Evolutionary conservation across 2,113 vertebrate genomes (phyloP).

Genomic region (Chroicocephalus ridibundus): DNA sequence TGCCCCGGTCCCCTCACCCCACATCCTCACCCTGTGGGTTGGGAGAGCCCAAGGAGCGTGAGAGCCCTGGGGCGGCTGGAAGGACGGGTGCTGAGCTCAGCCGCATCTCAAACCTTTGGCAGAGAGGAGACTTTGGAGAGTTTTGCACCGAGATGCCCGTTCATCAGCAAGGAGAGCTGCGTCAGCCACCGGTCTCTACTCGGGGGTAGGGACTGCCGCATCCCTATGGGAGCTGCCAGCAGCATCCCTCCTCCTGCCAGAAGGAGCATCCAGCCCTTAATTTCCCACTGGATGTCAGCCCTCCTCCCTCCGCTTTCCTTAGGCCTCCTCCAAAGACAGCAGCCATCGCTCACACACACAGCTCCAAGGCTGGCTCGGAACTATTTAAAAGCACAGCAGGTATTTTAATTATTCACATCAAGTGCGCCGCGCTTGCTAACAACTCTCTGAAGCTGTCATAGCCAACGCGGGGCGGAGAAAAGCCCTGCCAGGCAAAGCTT

Average conservation of each 20-base stretch:
- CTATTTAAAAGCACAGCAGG: constrained; percentile 61
- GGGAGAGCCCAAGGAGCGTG: background rate
- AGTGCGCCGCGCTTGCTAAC: background rate
- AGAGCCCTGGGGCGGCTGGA: background rate
- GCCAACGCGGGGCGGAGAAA: background rate
- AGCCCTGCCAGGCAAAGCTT: background rate
- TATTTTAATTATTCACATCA: constrained; percentile 63
- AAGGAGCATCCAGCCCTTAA: background rate
- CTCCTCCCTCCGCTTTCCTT: background rate
- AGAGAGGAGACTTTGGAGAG: background rate
- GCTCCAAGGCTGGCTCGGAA: constrained; percentile 40
- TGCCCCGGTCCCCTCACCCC: background rate
- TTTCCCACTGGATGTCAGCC: background rate
- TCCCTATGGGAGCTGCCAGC: background rate
- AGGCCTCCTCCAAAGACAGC: constrained; percentile 9
- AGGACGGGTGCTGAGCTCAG: background rate
- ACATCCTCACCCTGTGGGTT: fast-evolving
- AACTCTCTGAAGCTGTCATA: background rate
- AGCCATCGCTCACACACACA: background rate
- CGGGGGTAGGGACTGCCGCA: background rate
- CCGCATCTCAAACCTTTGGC: background rate
- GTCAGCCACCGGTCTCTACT: background rate
- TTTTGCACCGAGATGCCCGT: fast-evolving
- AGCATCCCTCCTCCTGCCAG: background rate
- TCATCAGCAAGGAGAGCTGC: background rate